Evolutionary conservation across 1,140 invertebrate genomes (phyloP).

Genomic region (Aphelenchoides fujianensis): DNA sequence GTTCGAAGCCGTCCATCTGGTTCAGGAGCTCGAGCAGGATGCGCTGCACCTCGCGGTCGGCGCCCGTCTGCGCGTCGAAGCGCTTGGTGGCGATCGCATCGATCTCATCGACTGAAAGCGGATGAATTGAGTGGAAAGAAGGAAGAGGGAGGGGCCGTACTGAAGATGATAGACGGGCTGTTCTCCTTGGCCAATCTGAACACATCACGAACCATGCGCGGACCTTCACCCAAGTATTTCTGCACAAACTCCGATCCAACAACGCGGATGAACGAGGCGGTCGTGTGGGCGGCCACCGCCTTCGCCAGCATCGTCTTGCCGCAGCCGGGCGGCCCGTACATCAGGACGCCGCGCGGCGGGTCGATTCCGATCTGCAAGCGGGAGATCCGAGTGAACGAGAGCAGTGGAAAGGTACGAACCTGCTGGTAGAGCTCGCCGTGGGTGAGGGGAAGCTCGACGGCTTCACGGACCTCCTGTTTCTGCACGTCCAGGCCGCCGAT

Average conservation of each 20-base stretch:
- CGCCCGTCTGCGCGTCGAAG: constrained; percentile 70
- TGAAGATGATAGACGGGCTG: constrained; percentile 89
- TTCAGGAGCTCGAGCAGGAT: no score
- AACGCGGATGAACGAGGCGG: constrained; percentile 77
- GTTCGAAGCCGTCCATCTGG: constrained; percentile 98
- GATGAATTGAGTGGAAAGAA: no score
- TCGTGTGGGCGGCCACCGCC: no score
- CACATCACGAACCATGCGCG: constrained; percentile 97
- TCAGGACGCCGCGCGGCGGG: no score
- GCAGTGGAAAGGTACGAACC: no score
- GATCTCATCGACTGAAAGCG: constrained; percentile 53
- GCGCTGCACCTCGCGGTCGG: no score
- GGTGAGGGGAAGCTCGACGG: constrained; percentile 92
- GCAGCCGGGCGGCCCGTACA: no score
- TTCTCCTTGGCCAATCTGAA: constrained; percentile 98
- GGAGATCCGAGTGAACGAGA: no score
- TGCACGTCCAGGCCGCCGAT: constrained; percentile 99
- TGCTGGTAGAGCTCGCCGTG: no score
- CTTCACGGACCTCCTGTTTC: constrained; percentile 97
- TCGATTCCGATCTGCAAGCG: constrained; percentile 63
- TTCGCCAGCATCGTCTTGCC: no score
- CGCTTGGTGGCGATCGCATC: constrained; percentile 60
- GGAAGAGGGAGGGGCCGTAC: no score
- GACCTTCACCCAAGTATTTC: constrained; percentile 92
- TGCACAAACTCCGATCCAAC: constrained; percentile 99